Base-by-base conservation (phyloP, 1,140 invertebrate species). In the Wasmannia auropunctata region DNA sequence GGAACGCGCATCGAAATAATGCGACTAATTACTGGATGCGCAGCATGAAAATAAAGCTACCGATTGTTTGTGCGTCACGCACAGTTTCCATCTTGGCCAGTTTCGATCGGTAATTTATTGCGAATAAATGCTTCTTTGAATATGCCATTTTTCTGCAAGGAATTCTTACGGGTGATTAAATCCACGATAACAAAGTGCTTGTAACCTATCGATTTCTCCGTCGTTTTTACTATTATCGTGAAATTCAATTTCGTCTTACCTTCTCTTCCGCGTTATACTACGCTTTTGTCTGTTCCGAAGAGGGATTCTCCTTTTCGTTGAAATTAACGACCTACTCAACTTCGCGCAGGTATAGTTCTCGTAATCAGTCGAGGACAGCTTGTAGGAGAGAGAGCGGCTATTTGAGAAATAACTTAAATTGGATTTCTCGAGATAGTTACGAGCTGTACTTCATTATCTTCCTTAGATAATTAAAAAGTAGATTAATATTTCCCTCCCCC, bases 331-430 rank as follows among this genome's bases (percentile, higher is more conserved):
- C 19, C 67, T 84, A 60, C 40, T 67, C 34, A 22, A 60, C 83
- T 74, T 80, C 49, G n/a, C 28, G n/a, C 62, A 54, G 25, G n/a
- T 83, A 67, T 81, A 65, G 62, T 86, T 65, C 62, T 86, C 49
- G 77, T 46, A 83, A 75, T 83, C 67, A 83, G 34, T 43, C 16
- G 46, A 74, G 40, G 69, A 74, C 79, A 83, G 51, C 25, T 56
- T 83, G 67, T 43, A 74, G n/a, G n/a, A n/a, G n/a, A n/a, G 40
- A 60, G 10, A 37, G 67, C 43, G 7, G 31, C 14, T 74, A 72
- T 34, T 81, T 70, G 65, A 77, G 76, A 74, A 83, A 74, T 83
- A 83, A 72, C 49, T 83, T 74, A 83, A 83, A 83, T 83, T 83
- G 25, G 40, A 83, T 83, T 56, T 51, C 79, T 58, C 11, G 28